Conservation (phyloP, 2,888 invertebrate species). For the Cyclophora punctaria region DNA sequence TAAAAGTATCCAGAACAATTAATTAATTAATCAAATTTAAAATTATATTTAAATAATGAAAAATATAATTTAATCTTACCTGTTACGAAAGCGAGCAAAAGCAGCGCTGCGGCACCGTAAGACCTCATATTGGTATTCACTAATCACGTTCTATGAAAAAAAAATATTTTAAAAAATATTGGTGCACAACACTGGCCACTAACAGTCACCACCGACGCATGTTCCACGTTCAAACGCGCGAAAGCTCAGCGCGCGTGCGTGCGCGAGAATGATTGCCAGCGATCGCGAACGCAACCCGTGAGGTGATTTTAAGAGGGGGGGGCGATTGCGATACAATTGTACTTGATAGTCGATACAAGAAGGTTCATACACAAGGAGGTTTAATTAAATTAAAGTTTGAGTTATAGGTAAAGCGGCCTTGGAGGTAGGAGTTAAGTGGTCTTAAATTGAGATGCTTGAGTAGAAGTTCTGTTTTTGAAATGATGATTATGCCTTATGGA, state of each 20-base stretch:
- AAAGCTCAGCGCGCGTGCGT: conserved; percentile 60
- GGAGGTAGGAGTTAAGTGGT: not conserved
- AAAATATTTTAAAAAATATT: conserved; percentile 33
- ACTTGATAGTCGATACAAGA: no score
- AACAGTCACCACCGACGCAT: conserved; percentile 61
- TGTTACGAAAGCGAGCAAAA: conserved; percentile 53
- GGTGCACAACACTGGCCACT: conserved; percentile 58
- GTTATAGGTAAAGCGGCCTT: no score
- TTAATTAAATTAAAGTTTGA: no score
- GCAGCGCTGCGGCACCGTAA: conserved; percentile 47
- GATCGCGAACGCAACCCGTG: conserved; percentile 19
- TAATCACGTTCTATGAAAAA: conserved; percentile 34
- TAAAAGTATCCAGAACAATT: no score
- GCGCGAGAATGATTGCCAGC: conserved; percentile 35
- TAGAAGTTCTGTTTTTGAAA: no score
- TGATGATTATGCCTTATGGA: no score
- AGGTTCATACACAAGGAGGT: no score
- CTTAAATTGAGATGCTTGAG: not conserved
- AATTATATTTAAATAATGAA: not conserved
- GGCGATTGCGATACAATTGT: conserved; percentile 36
- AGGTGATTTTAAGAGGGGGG: conserved; percentile 25
- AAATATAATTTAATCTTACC: conserved; percentile 34
- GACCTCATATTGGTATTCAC: conserved; percentile 53
- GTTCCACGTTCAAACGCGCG: conserved; percentile 55
- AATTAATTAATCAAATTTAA: not conserved